phyloP scores from a whole-genome alignment of 2,888 invertebrate species.

The Kuschelorhynchus macadamiae region DNA sequence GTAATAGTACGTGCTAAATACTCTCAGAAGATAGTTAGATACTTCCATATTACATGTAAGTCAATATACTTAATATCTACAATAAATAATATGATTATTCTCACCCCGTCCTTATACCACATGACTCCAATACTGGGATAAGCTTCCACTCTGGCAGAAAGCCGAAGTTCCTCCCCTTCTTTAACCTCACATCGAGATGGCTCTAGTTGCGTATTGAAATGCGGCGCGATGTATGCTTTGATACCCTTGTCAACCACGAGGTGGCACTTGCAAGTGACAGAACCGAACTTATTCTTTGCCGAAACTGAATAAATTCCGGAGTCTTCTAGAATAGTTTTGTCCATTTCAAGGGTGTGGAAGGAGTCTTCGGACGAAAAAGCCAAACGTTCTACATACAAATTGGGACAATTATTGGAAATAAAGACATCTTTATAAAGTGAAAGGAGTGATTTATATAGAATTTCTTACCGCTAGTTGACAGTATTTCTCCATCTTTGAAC shows the following conservation, averaged over 20 bases:
- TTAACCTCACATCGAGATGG: constrained; percentile 73
- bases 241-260: constrained; percentile 88
- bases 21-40: too few relatives aligned
- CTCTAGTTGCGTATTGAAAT: constrained; percentile 81
- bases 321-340: constrained; percentile 82
- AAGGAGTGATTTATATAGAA: too few relatives aligned
- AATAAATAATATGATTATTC: too few relatives aligned
- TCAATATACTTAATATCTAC: too few relatives aligned
- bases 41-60: too few relatives aligned
- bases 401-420: too few relatives aligned
- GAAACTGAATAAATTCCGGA: constrained; percentile 85
- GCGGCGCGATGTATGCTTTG: constrained; percentile 84
- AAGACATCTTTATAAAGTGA: too few relatives aligned
- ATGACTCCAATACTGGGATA: constrained; percentile 84
- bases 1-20: too few relatives aligned
- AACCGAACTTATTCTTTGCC: constrained; percentile 86
- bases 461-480: constrained; percentile 74
- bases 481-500: constrained; percentile 83
- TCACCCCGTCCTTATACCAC: constrained; percentile 83
- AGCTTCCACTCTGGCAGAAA: constrained; percentile 73
- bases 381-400: constrained; percentile 70
- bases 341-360: constrained; percentile 90
- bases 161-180: constrained; percentile 73
- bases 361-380: constrained; percentile 77
- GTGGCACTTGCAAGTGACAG: constrained; percentile 83